Evolutionary conservation across 2,888 invertebrate species (phyloP), one percentile per base, ranked within the genome.

Genomic region (Acanthosoma haemorrhoidale): DNA sequence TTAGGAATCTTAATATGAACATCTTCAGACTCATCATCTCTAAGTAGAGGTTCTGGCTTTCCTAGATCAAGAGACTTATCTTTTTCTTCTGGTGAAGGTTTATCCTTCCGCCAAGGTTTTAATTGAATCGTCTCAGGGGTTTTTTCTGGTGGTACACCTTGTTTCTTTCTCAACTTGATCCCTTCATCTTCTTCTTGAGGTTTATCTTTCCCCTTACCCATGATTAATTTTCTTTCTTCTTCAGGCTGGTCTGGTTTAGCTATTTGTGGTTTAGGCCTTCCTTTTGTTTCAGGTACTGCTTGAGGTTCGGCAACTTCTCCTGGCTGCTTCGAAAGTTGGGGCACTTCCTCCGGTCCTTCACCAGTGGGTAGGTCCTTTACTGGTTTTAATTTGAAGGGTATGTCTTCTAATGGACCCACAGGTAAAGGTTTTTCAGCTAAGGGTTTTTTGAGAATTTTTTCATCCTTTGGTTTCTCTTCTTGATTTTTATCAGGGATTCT

Each of bases 401-500:
- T 70, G 13, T 76, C 75, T 18, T 74, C 74, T 5, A 59, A 67
- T 5, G 77, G 76, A 0, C 75, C 68, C 32, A 66, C 9, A 77
- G 73, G 70, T 75, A 78, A 16, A 77, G 77, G 70, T 76, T 77
- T 72, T 78, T 79, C 67, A 76, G 73, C 70, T 31, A 73, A 70
- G 2, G 73, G 73, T 61, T 76, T 74, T 18, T 73, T 69, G 5
- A 73, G 77, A 72, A 25, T 77, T 9, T 69, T 71, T 32, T 72
- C 77, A 64, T 78, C 78, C 57, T 78, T 76, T 69, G 79, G 77
- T 69, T 80, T 81, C 70, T 77, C 78, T 29, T 78, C 76, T 2
- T 70, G 66, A 21, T 73, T 43, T 72, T 83, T 84, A 57, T 80
- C 76, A 1, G 84, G 83, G 63, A 82, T 80, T 76, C 84, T 84